Percentiles rank a stretch among this genome's conserved stretches.
These are phyloP conservation scores for Mesocentrotus franciscanus DNA, from an alignment of 53 echinoderm and acorn worm species.

Conservation along the genomic window DNA sequence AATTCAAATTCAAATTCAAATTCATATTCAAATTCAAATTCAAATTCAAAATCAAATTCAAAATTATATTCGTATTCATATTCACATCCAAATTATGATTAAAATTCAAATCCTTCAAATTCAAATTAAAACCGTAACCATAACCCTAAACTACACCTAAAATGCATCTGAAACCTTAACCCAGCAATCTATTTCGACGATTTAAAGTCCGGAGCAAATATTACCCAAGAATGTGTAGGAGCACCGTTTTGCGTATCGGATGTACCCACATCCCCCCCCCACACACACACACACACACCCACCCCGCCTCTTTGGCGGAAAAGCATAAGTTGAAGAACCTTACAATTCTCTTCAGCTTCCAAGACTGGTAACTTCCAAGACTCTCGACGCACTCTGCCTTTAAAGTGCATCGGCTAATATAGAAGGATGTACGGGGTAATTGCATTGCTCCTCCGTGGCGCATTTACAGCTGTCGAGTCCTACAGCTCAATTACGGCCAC, in stretches of 20 bases:
- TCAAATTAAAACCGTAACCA: too few relatives aligned
- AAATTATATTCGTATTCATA: too few relatives aligned
- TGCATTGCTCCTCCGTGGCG: background rate
- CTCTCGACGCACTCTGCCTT: background rate
- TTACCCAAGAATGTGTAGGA: background rate
- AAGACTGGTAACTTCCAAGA: background rate
- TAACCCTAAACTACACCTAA: too few relatives aligned
- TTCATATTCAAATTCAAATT: too few relatives aligned
- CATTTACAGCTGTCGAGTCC: constrained; percentile 52
- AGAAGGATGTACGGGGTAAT: constrained; percentile 30
- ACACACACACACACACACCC: too few relatives aligned
- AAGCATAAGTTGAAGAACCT: background rate
- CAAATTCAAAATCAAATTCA: too few relatives aligned
- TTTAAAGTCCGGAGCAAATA: background rate
- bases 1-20: too few relatives aligned
- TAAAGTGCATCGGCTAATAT: constrained; percentile 29
- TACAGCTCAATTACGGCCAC: constrained; percentile 26
- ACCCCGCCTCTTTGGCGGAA: background rate
- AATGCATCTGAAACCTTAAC: too few relatives aligned
- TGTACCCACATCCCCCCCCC: too few relatives aligned
- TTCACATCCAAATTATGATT: too few relatives aligned
- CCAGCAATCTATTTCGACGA: too few relatives aligned
- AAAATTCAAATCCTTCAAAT: too few relatives aligned
- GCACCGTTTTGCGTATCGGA: background rate
- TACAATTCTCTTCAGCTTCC: background rate